Evolutionary conservation across 2,888 invertebrate genomes (phyloP).

Genomic region (Cosmorhoe ocellata): DNA sequence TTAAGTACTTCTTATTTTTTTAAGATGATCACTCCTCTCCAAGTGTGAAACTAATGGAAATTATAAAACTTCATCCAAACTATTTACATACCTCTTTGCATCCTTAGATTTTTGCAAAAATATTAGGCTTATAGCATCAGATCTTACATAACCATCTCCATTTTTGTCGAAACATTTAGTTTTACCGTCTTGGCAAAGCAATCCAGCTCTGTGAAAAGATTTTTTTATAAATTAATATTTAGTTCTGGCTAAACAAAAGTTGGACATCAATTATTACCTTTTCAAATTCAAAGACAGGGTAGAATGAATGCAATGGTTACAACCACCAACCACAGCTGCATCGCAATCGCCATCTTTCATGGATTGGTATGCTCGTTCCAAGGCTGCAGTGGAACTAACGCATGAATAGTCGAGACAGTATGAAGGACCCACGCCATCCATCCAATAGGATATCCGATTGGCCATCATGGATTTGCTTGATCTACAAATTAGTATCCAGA

Average conservation of each 20-base stretch:
- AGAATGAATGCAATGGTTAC: constrained; percentile 81
- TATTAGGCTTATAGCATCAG: constrained; percentile 86
- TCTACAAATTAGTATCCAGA: too few species aligned
- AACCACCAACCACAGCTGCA: constrained; percentile 84
- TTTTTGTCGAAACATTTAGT: constrained; percentile 94
- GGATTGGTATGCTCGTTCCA: constrained; percentile 52
- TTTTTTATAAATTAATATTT: too few species aligned
- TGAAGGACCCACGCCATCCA: constrained; percentile 59
- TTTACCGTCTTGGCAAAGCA: constrained; percentile 84
- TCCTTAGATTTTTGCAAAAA: constrained; percentile 85
- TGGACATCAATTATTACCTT: constrained; percentile 36
- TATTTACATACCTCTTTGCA: constrained; percentile 81
- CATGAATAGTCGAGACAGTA: constrained; percentile 53
- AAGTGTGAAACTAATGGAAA: too few species aligned
- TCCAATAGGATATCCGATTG: constrained; percentile 65
- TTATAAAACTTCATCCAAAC: too few species aligned
- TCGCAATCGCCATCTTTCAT: constrained; percentile 59
- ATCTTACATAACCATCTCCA: constrained; percentile 88
- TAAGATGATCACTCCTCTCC: too few species aligned
- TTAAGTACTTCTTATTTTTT: too few species aligned
- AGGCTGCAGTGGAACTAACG: constrained; percentile 51
- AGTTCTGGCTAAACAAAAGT: too few species aligned
- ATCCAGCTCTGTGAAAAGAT: constrained; percentile 40
- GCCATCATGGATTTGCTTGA: constrained; percentile 58
- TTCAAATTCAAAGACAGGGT: constrained; percentile 44